Evolutionary conservation across 2,797 vertebrate species (phyloP).

Genomic region (Manis crassicaudata): DNA sequence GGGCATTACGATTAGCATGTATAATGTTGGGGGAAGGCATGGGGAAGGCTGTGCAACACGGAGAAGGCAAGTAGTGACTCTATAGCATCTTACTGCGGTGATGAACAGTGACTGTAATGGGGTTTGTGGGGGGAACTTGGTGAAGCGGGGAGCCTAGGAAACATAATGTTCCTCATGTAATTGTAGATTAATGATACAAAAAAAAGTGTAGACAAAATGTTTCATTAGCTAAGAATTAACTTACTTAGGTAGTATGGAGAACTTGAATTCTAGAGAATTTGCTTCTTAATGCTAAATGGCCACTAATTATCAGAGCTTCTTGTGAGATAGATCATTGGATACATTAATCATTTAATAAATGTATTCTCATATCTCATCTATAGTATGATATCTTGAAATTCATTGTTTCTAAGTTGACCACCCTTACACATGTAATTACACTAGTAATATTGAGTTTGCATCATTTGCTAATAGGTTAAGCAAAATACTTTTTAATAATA

Average conservation of each 20-base stretch:
- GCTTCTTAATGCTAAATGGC: not conserved
- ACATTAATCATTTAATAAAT: slow-evolving; percentile 27
- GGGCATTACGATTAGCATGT: no score
- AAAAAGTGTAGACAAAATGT: not conserved
- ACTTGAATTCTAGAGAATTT: not conserved
- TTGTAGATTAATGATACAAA: not conserved
- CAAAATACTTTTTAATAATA: slow-evolving; percentile 43
- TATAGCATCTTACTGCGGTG: no score
- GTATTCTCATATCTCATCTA: not conserved
- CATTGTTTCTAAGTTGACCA: slow-evolving; percentile 30
- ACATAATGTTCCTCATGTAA: no score
- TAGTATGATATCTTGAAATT: slow-evolving; percentile 37
- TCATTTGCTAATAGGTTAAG: slow-evolving; percentile 41
- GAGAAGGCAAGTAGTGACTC: no score
- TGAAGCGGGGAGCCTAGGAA: no score
- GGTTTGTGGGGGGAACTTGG: no score
- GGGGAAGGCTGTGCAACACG: no score
- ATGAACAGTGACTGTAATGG: no score
- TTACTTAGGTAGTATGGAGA: not conserved
- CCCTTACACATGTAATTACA: not conserved
- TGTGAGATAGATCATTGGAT: not conserved
- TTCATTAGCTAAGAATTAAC: not conserved
- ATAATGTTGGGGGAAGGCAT: no score
- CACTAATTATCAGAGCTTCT: slow-evolving; percentile 3
- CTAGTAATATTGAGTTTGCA: not conserved